A percentile compares a stretch with the other conserved stretches of the same genome.
Conservation (phyloP, 2,888 invertebrate species). For the Thelaira solivaga region DNA sequence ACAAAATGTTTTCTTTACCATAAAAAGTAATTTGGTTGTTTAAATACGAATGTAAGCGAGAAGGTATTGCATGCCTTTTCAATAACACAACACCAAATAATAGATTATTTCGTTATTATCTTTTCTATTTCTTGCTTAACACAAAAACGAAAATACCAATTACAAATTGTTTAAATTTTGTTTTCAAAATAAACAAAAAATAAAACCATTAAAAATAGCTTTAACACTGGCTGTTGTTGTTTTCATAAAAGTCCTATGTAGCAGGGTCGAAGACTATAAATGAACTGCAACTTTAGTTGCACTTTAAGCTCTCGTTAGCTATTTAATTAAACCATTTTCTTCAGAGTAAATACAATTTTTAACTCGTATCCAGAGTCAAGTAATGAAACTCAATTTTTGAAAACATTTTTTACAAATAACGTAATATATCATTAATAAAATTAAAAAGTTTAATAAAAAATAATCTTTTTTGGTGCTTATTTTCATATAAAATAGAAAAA, state of each 20-base stretch:
- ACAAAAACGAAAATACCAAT: neutral
- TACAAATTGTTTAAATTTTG: neutral
- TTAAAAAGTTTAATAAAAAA: no score
- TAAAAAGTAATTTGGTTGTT: neutral
- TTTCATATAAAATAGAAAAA: no score
- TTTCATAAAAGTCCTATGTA: neutral
- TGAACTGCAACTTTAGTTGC: no score
- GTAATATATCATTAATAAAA: no score
- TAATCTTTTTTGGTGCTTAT: no score
- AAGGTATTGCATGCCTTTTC: slow-evolving; percentile 7
- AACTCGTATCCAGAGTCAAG: no score
- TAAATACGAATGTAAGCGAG: neutral
- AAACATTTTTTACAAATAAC: no score
- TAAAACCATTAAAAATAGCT: neutral
- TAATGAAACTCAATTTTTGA: no score
- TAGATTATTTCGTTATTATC: slow-evolving; percentile 41
- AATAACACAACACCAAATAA: neutral
- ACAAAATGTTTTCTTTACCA: slow-evolving; percentile 34
- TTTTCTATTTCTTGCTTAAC: neutral
- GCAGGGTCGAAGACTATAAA: no score
- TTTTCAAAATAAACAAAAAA: neutral
- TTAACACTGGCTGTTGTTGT: neutral
- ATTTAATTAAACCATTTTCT: no score
- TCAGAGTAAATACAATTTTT: no score
- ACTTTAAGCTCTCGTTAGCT: neutral